A percentile compares a stretch with the other conserved stretches of the same genome.
These are phyloP conservation scores for Gymnothorax javanicus DNA, from an alignment of 2,797 vertebrate species.

Conservation along the genomic window DNA sequence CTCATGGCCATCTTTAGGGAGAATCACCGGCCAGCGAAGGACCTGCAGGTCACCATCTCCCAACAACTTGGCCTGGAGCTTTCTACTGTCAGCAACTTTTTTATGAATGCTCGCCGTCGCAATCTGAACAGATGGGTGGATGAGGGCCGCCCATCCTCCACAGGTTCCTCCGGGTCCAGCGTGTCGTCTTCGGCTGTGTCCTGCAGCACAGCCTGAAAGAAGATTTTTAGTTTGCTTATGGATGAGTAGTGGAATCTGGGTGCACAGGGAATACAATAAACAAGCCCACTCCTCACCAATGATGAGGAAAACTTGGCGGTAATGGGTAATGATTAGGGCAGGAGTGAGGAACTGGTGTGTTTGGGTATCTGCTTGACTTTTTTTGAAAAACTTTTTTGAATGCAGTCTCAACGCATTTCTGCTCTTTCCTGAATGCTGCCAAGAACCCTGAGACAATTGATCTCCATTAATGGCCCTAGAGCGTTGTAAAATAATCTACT, in stretches of 20 bases:
- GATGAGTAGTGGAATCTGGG: neutral
- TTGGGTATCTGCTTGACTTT: constrained; percentile 34
- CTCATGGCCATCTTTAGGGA: constrained; percentile 84
- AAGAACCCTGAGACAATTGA: neutral
- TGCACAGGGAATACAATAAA: neutral
- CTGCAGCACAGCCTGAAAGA: constrained; percentile 80
- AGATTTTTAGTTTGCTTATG: neutral
- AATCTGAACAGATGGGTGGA: constrained; percentile 85
- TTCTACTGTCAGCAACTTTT: constrained; percentile 87
- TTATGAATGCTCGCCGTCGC: constrained; percentile 86
- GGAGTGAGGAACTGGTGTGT: constrained; percentile 59
- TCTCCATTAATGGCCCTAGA: neutral
- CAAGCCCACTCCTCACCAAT: neutral
- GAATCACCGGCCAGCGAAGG: constrained; percentile 83
- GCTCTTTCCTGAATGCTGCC: neutral
- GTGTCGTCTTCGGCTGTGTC: constrained; percentile 76
- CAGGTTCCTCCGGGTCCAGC: constrained; percentile 76
- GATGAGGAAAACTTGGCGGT: neutral
- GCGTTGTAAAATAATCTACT: neutral
- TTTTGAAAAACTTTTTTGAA: neutral
- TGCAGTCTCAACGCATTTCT: constrained; percentile 4
- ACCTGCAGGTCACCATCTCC: constrained; percentile 85
- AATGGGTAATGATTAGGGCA: neutral
- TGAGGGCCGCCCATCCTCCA: constrained; percentile 80
- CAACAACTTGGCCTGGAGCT: constrained; percentile 86